Percentiles rank a stretch among this genome's conserved stretches.
These are phyloP conservation scores for Rhopilema esculentum DNA, from an alignment of 30 jellyfish, hydroid and myxozoan species.

Conservation along the genomic window DNA sequence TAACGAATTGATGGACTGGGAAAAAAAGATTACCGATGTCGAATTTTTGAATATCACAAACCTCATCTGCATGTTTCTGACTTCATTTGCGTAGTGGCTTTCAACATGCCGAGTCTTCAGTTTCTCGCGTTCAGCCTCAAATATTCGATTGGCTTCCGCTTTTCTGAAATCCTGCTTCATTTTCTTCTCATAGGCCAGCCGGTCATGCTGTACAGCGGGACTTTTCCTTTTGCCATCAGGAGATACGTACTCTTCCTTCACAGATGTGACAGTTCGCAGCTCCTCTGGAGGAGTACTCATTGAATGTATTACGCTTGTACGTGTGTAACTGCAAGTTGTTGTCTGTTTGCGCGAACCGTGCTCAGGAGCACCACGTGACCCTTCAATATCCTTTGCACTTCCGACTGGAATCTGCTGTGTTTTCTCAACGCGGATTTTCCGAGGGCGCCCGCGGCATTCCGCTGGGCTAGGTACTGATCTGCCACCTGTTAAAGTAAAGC, in stretches of 20 bases:
- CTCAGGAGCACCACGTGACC: conserved; percentile 83
- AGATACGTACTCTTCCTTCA: conserved; percentile 69
- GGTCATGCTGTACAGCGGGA: conserved; percentile 53
- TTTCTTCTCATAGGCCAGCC: conserved; percentile 55
- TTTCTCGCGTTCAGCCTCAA: conserved; percentile 74
- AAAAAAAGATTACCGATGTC: too few relatives aligned
- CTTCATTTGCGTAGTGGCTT: conserved; percentile 71
- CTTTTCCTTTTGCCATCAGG: conserved; percentile 73
- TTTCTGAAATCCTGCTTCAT: conserved; percentile 55
- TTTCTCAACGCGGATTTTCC: conserved; percentile 88
- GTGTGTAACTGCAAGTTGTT: conserved; percentile 64
- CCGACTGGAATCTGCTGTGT: conserved; percentile 93
- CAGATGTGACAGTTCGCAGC: conserved; percentile 41
- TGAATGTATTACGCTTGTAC: conserved; percentile 95
- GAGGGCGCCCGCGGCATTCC: conserved; percentile 97
- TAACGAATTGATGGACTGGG: too few relatives aligned
- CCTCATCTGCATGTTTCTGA: conserved; percentile 67
- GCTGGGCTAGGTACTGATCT: conserved; percentile 89
- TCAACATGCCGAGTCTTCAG: conserved; percentile 67
- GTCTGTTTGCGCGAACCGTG: conserved; percentile 66
- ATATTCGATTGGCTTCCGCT: conserved; percentile 44
- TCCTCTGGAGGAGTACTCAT: conserved; percentile 75
- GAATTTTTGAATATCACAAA: neutral
- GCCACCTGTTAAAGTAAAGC: conserved; percentile 90
- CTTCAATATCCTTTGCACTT: conserved; percentile 85